These are phyloP conservation scores for Drosophila trapezifrons DNA, from an alignment of 1,140 invertebrate genomes.

Conservation along the genomic window DNA sequence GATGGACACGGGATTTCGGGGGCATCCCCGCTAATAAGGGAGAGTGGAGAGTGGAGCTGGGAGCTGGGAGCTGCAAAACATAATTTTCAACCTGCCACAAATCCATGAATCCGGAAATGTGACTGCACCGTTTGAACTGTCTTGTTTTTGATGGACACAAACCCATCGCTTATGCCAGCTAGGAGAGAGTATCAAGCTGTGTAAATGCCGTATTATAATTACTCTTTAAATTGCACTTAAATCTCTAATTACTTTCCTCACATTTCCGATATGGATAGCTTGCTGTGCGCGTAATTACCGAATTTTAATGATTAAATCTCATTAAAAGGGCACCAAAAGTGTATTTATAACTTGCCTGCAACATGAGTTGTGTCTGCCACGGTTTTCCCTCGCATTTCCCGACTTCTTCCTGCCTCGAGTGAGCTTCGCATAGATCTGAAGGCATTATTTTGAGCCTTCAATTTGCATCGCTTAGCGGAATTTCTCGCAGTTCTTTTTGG, in stretches of 20 bases:
- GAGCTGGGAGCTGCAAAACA: too few species aligned
- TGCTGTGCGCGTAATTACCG: neutral
- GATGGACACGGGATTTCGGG: conserved; percentile 20
- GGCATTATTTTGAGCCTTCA: conserved; percentile 19
- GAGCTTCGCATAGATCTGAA: conserved; percentile 2
- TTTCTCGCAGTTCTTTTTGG: neutral
- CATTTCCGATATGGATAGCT: neutral
- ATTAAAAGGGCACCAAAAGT: neutral
- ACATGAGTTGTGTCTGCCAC: neutral
- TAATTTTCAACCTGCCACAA: neutral
- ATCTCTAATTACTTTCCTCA: neutral
- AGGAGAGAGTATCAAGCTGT: too few species aligned
- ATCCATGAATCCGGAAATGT: neutral
- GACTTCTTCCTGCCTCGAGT: neutral
- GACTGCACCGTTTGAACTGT: neutral
- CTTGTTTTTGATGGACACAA: too few species aligned
- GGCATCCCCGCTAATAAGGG: neutral
- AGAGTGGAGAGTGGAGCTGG: neutral
- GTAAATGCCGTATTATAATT: too few species aligned
- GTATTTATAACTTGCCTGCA: neutral
- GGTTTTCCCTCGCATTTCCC: neutral
- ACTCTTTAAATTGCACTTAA: neutral
- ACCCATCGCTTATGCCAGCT: too few species aligned
- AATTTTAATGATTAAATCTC: neutral
- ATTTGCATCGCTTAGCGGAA: conserved; percentile 27